These are phyloP conservation scores for Andrena marginata DNA, from an alignment of 2,888 invertebrate species.

Conservation along the genomic window DNA sequence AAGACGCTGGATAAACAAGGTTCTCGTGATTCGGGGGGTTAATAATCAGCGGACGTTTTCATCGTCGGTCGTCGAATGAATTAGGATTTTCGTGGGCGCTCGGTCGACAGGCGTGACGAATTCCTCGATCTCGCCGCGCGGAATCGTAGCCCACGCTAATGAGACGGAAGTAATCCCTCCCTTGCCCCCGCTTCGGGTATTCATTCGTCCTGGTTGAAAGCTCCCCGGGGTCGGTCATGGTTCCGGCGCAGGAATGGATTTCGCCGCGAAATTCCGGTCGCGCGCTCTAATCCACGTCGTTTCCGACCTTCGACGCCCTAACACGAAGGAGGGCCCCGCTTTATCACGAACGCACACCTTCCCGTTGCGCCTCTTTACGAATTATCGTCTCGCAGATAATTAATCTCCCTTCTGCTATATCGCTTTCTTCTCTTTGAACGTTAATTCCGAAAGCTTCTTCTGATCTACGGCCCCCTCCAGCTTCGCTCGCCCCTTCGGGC, in stretches of 20 bases:
- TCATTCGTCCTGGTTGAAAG: constrained; percentile 73
- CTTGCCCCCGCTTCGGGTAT: constrained; percentile 52
- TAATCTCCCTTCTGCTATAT: constrained; percentile 56
- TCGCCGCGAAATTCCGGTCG: constrained; percentile 71
- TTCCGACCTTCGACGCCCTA: constrained; percentile 63
- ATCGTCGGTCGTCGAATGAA: constrained; percentile 56
- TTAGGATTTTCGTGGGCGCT: constrained; percentile 66
- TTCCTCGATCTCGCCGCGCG: constrained; percentile 64
- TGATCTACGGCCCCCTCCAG: constrained; percentile 13
- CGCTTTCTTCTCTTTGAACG: constrained; percentile 57
- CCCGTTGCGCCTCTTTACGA: constrained; percentile 48
- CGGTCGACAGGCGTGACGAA: constrained; percentile 68
- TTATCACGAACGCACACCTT: constrained; percentile 53
- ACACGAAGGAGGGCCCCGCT: constrained; percentile 57
- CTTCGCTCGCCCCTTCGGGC: constrained; percentile 10
- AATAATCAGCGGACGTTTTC: constrained; percentile 59
- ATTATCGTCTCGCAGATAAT: constrained; percentile 66
- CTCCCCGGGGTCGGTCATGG: constrained; percentile 69
- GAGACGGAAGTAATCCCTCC: constrained; percentile 77
- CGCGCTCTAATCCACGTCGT: constrained; percentile 67
- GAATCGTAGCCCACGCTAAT: constrained; percentile 70
- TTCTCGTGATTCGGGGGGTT: constrained; percentile 49
- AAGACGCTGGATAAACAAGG: constrained; percentile 12
- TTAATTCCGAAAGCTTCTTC: constrained; percentile 52
- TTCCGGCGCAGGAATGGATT: constrained; percentile 70